These are phyloP conservation scores for Erethizon dorsatum DNA, from an alignment of 2,797 vertebrate genomes.

Conservation along the genomic window DNA sequence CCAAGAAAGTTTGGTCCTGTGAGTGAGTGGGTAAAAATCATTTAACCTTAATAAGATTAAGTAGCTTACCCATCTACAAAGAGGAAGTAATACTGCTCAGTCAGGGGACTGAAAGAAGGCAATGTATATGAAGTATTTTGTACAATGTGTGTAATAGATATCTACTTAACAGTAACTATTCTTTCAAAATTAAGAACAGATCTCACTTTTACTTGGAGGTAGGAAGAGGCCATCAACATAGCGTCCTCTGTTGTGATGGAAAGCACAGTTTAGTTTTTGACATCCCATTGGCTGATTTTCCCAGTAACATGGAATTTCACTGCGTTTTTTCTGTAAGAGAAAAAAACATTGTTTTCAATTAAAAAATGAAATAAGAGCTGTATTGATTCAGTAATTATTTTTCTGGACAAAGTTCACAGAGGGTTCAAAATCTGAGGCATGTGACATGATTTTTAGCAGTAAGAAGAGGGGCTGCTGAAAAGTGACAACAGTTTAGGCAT, in stretches of 20 bases:
- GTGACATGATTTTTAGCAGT: not conserved
- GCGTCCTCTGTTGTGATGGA: slow-evolving; percentile 95
- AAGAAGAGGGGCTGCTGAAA: not conserved
- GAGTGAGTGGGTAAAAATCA: not conserved
- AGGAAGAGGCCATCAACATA: slow-evolving; percentile 94
- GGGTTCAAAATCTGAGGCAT: not conserved
- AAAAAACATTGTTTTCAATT: slow-evolving; percentile 53
- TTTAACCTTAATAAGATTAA: slow-evolving; percentile 1
- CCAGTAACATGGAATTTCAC: slow-evolving; percentile 97
- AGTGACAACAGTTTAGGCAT: not conserved
- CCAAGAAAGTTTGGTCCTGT: not conserved
- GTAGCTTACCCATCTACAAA: not conserved
- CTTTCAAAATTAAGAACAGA: slow-evolving; percentile 70
- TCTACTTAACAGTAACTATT: slow-evolving; percentile 26
- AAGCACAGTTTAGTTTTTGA: slow-evolving; percentile 97
- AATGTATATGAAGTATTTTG: not conserved
- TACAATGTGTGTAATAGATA: not conserved
- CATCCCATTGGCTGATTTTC: slow-evolving; percentile 96
- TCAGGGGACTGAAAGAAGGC: not conserved
- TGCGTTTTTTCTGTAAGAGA: slow-evolving; percentile 94
- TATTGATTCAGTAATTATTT: slow-evolving; percentile 14
- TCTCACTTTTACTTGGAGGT: slow-evolving; percentile 94
- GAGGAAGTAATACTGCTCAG: not conserved
- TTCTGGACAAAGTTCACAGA: not conserved
- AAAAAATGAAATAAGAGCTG: slow-evolving; percentile 38